Percentiles rank a stretch among this genome's conserved stretches.
These are phyloP conservation scores for Odontamblyopus lacepedii DNA, from an alignment of 2,797 vertebrate species.

Conservation along the genomic window DNA sequence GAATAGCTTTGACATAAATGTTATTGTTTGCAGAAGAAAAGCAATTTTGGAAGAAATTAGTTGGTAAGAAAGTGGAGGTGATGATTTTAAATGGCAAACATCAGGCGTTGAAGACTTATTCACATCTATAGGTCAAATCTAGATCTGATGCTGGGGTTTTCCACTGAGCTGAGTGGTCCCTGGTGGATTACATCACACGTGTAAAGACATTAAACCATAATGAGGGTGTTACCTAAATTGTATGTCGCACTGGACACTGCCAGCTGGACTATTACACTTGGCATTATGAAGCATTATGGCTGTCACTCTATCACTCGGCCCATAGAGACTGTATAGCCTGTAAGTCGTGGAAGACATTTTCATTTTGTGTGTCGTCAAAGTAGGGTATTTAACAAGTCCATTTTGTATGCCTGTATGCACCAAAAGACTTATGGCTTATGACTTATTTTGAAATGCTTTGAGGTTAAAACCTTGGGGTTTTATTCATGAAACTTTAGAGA, in stretches of 20 bases:
- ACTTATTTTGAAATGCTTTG: neutral
- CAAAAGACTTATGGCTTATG: neutral
- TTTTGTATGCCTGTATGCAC: conserved; percentile 13
- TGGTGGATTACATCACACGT: conserved; percentile 67
- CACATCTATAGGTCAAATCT: conserved; percentile 45
- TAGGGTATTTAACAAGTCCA: conserved; percentile 17
- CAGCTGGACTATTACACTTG: conserved; percentile 59
- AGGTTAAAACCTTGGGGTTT: neutral
- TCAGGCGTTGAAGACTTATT: conserved; percentile 42
- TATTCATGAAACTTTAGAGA: too few species aligned
- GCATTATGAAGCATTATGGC: conserved; percentile 37
- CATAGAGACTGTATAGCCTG: conserved; percentile 15
- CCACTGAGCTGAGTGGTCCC: conserved; percentile 59
- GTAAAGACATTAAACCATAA: conserved; percentile 59
- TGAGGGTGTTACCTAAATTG: conserved; percentile 65
- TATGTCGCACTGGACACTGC: conserved; percentile 50
- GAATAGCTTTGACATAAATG: neutral
- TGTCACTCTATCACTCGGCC: conserved; percentile 40
- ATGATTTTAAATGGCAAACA: conserved; percentile 8
- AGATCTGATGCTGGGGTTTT: conserved; percentile 56
- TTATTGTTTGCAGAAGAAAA: neutral
- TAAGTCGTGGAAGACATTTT: neutral
- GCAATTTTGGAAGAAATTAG: neutral
- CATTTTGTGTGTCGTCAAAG: conserved; percentile 13
- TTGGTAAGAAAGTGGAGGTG: neutral